These are phyloP conservation scores for Sebastes fasciatus DNA, from an alignment of 2,113 vertebrate species.

Conservation along the genomic window DNA sequence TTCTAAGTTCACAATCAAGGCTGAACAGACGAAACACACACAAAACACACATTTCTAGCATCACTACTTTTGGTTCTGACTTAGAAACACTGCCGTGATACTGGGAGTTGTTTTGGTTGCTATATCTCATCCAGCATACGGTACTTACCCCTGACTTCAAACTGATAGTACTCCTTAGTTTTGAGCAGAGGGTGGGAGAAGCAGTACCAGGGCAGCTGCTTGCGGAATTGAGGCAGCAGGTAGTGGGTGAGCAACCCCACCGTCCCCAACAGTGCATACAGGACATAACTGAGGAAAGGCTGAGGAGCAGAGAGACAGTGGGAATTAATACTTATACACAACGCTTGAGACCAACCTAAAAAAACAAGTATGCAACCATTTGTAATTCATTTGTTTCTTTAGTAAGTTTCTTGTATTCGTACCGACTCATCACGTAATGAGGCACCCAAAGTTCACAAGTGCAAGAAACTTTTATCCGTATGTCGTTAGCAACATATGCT, in stretches of 20 bases:
- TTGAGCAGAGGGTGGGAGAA: slow-evolving; percentile 98
- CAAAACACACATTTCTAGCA: neutral
- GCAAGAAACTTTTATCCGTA: neutral
- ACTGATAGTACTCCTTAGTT: slow-evolving; percentile 96
- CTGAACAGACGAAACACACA: neutral
- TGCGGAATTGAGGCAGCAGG: slow-evolving; percentile 95
- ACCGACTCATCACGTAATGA: too few species aligned
- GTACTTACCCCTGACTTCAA: slow-evolving; percentile 95
- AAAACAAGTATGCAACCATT: neutral
- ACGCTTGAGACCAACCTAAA: neutral
- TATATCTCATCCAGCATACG: neutral
- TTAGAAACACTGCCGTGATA: neutral
- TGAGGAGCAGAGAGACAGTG: slow-evolving; percentile 56
- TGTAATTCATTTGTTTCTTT: neutral
- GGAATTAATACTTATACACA: neutral
- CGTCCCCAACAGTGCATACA: slow-evolving; percentile 91
- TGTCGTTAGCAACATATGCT: neutral
- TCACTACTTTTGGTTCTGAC: neutral
- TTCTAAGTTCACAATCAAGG: too few species aligned
- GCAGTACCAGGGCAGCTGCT: slow-evolving; percentile 98
- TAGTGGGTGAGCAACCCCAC: slow-evolving; percentile 96
- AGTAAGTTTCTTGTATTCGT: neutral
- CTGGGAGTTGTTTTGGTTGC: neutral
- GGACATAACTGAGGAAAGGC: slow-evolving; percentile 96
- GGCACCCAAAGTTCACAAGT: too few species aligned